A percentile compares a stretch with the other conserved stretches of the same genome.
phyloP scores from a whole-genome alignment of 2,797 vertebrate species.

The Lycodopsis pacificus region DNA sequence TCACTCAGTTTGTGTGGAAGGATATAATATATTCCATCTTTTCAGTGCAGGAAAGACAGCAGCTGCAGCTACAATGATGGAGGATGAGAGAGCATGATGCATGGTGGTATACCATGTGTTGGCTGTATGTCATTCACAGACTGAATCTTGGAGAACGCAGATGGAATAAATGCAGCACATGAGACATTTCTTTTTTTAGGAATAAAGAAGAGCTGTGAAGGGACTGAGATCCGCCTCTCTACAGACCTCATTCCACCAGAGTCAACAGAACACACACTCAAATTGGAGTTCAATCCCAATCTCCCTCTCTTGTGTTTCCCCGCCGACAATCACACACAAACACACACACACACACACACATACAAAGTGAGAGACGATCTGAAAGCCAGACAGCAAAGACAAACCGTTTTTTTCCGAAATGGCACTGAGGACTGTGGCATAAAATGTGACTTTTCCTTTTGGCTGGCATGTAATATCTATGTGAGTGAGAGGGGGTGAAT shows the following conservation, averaged over 20 bases:
- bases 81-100: not conserved
- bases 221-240: not conserved
- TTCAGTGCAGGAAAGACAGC: not conserved
- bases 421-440: not conserved
- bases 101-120: conserved; percentile 8
- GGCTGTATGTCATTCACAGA: conserved; percentile 1
- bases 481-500: not conserved
- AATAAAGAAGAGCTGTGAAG: no score
- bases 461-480: not conserved
- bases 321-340: not conserved
- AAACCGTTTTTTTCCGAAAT: not conserved
- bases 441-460: not conserved
- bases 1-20: not conserved
- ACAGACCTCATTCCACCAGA: conserved; percentile 10
- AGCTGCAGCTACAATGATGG: conserved; percentile 9
- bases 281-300: conserved; percentile 3
- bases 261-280: conserved; percentile 13
- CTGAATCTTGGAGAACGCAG: not conserved
- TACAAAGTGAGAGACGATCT: no score
- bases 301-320: not conserved
- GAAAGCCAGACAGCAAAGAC: not conserved
- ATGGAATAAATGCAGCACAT: not conserved
- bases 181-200: no score
- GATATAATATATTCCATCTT: not conserved
- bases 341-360: no score